Base-by-base conservation (phyloP, 92 coral and sea anemone genomes). In the Montipora capitata region DNA sequence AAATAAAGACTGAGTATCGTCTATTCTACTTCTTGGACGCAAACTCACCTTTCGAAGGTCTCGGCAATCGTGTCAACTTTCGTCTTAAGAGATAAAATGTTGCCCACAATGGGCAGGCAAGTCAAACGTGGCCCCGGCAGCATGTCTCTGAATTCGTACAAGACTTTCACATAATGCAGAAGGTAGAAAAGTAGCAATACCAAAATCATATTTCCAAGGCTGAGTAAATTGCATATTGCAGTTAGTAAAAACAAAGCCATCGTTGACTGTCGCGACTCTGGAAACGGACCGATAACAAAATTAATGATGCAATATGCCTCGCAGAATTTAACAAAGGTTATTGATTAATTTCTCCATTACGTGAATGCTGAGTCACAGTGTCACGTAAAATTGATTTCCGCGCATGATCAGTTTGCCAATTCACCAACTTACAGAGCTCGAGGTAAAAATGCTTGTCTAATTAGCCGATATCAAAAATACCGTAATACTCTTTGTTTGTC, bases 51-150 rank as follows among this genome's bases (percentile, higher is more conserved):
- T n/a, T 12, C 44, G 4, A 70, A 81, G 43, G 68, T 40, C 10
- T 81, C 86, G 14, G 77, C 52, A 4, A 81, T 38, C 56, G 48
- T 40, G 10, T 81, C 78, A 14, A 67, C 76, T 18, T 10, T 20
- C 38, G 56, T 9, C 64, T 81, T 27, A 18, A 87, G 59, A 35
- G 85, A 75, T 2, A 85, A 44, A 14, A 91, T 13, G 59, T 87
- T 80, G 12, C 94, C 94, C 4, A 91, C 18, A 7, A 91, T 27
- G 10, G 94, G 94, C n/a, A 91, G 76, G 51, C 75, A 45, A 18
- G 88, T 64, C n/a, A 58, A 81, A 15, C 94, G 80, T 4, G 94
- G 91, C 5, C 94, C 94, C 7, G 91, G 91, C 13, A 91, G 94
- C 91, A 91, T 81, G 49, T 72, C 82, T 35, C 88, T 72, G 63